Base-by-base conservation (phyloP, 23 tunicate species). In the Trididemnum miniatum region DNA sequence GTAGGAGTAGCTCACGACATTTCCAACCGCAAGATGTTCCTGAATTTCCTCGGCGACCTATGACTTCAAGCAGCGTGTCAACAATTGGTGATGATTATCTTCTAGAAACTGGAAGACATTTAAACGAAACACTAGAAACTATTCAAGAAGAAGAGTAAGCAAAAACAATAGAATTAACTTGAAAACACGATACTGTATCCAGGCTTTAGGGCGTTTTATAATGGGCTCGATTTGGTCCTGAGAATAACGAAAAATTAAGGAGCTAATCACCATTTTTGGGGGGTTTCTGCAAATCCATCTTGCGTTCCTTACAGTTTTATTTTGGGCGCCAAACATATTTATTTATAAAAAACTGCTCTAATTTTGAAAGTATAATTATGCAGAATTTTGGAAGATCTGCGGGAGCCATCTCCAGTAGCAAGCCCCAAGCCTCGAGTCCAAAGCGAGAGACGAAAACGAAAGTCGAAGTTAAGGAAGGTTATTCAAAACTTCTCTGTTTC, bases 111-210 rank as follows among this genome's bases (percentile, higher is more conserved):
- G 87, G 87, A 62, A 12, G 80, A 35, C 87, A 77, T 37, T 38
- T 76, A 27, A 86, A 69, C 59, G 82, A 88, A 62, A 63, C 69
- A 20, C 72, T 88, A 40, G 87, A 82, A 82, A 88, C 92, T 0
- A 88, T 88, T 72, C 87, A 88, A 54, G 92, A 88, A 65, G 92
- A 88, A 54, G 92, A 88, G 76, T 84, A 81, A 54, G 84, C 15
- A n/a, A n/a, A n/a, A n/a, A n/a, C n/a, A n/a, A n/a, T n/a, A n/a
- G n/a, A n/a, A n/a, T n/a, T n/a, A n/a, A n/a, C n/a, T n/a, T n/a
- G n/a, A n/a, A n/a, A n/a, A n/a, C n/a, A n/a, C n/a, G n/a, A n/a
- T n/a, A n/a, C n/a, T n/a, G n/a, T n/a, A n/a, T n/a, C n/a, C n/a
- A n/a, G n/a, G n/a, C n/a, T n/a, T n/a, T n/a, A n/a, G n/a, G n/a